These are phyloP conservation scores for Trichopoda pennipes DNA, from an alignment of 2,888 invertebrate species.

Conservation along the genomic window DNA sequence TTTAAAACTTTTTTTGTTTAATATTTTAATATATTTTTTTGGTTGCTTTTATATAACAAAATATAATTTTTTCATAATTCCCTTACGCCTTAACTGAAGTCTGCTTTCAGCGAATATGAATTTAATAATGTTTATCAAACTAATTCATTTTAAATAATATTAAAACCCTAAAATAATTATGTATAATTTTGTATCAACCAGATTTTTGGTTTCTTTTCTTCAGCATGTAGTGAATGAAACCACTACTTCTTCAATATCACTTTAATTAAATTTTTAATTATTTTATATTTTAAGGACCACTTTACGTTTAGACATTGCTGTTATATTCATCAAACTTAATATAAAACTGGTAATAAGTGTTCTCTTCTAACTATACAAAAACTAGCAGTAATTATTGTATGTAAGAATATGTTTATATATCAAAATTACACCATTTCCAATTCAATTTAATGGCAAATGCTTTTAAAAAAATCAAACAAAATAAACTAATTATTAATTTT, in stretches of 20 bases:
- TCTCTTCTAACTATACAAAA: neutral
- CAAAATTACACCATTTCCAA: conserved; percentile 21
- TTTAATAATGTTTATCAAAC: neutral
- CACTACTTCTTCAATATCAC: conserved; percentile 14
- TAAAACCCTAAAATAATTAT: neutral
- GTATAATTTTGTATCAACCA: neutral
- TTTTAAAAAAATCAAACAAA: too few relatives aligned
- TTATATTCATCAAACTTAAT: conserved; percentile 13
- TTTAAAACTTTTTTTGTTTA: neutral
- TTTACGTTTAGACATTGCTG: conserved; percentile 10
- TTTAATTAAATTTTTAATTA: conserved; percentile 54
- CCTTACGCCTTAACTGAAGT: neutral
- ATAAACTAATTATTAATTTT: too few relatives aligned
- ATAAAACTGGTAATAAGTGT: neutral
- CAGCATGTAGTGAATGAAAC: neutral
- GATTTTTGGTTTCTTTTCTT: neutral
- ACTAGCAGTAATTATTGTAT: neutral
- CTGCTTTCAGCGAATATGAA: neutral
- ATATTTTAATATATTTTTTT: neutral
- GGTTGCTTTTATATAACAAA: neutral
- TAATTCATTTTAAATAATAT: neutral
- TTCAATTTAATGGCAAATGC: neutral
- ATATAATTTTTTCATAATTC: too few relatives aligned
- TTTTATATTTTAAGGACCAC: conserved; percentile 23
- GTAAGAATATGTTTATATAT: neutral